Conservation (phyloP, 2,113 vertebrate species). For the Tupaia tana region DNA sequence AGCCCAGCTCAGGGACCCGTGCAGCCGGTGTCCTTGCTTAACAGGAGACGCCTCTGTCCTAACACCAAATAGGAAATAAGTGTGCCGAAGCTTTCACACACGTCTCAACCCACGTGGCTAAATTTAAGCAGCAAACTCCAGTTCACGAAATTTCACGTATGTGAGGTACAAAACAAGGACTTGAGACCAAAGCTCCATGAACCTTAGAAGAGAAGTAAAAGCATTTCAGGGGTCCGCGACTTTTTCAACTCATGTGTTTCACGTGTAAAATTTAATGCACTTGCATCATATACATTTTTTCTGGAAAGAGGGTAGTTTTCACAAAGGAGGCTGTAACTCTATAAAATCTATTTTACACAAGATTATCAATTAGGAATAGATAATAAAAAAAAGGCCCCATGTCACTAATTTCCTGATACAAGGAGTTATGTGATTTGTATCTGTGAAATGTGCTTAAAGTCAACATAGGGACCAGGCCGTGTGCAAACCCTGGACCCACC, state of each 20-base stretch:
- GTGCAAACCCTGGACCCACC: neutral
- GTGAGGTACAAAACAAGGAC: neutral
- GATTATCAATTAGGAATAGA: neutral
- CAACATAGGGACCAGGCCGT: neutral
- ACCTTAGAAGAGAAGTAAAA: neutral
- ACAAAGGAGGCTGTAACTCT: neutral
- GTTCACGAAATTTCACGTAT: neutral
- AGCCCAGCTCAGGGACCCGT: accelerated
- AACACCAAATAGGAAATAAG: neutral
- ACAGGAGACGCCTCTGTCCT: neutral
- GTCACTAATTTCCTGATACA: neutral
- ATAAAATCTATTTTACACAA: neutral
- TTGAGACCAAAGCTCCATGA: neutral
- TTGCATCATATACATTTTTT: neutral
- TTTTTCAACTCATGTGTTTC: neutral
- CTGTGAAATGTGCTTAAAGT: neutral
- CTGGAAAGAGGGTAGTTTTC: neutral
- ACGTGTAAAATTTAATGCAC: neutral
- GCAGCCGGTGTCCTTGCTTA: neutral
- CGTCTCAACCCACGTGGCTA: neutral
- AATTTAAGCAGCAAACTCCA: neutral
- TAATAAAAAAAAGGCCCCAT: neutral
- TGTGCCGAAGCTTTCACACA: neutral
- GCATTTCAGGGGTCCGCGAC: neutral
- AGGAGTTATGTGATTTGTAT: neutral